phyloP scores from a whole-genome alignment of 2,797 vertebrate genomes.

The Sebastes oblongus region DNA sequence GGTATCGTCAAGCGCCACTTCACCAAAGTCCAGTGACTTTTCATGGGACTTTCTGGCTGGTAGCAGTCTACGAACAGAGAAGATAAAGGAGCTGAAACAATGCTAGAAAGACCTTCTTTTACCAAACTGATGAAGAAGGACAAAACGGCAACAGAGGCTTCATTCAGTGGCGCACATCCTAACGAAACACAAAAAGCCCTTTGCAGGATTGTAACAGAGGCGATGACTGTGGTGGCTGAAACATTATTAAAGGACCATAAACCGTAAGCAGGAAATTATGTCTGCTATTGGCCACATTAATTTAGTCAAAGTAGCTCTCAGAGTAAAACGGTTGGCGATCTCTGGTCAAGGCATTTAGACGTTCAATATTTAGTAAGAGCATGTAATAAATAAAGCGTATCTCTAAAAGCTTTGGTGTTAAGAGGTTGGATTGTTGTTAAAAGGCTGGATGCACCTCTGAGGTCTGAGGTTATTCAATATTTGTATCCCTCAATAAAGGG shows the following conservation, averaged over 20 bases:
- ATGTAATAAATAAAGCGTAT: neutral
- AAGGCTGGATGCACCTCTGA: neutral
- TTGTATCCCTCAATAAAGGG: neutral
- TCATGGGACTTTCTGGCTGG: too few relatives aligned
- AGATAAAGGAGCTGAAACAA: too few relatives aligned
- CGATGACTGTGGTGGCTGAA: neutral
- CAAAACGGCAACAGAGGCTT: neutral
- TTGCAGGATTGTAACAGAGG: too few relatives aligned
- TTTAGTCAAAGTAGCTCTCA: neutral
- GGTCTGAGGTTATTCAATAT: neutral
- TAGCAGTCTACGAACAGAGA: too few relatives aligned
- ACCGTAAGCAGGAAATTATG: neutral
- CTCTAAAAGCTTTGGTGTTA: neutral
- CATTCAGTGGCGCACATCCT: neutral
- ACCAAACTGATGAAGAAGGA: neutral
- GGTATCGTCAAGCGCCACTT: too few relatives aligned
- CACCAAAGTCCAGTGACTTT: too few relatives aligned
- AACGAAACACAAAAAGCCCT: too few relatives aligned
- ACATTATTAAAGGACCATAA: neutral
- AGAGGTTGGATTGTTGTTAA: neutral
- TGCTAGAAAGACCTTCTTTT: neutral
- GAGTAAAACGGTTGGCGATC: neutral
- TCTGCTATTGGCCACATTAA: neutral
- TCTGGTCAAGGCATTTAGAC: neutral
- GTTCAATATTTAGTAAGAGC: neutral